Conservation (phyloP, 2,113 vertebrate species). For the Oreochromis spilurus region DNA sequence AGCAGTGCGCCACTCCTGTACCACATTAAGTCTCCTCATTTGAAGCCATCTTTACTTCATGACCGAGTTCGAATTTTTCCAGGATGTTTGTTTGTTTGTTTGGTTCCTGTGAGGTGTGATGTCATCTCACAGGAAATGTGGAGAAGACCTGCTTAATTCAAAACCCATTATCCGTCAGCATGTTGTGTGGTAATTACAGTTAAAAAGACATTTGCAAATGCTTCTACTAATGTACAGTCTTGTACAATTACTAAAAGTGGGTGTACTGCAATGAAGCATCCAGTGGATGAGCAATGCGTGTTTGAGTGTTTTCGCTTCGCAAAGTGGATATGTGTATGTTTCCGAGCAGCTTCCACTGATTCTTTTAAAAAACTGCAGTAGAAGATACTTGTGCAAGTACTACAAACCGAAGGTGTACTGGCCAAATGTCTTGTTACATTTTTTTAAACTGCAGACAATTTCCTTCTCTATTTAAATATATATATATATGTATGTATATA, state of each 20-base stretch:
- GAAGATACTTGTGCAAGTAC: background rate
- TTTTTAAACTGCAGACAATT: background rate
- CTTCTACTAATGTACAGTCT: background rate
- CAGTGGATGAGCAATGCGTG: background rate
- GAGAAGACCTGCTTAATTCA: background rate
- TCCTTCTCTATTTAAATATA: constrained; percentile 11
- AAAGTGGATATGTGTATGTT: background rate
- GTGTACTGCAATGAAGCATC: background rate
- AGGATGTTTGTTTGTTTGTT: background rate
- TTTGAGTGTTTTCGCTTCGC: background rate
- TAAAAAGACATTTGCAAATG: background rate
- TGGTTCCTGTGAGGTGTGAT: background rate
- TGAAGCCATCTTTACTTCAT: background rate
- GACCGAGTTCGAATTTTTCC: background rate
- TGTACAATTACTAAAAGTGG: background rate
- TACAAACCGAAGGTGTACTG: background rate
- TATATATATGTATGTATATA: background rate
- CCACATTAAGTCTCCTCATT: background rate
- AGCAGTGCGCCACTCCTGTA: background rate
- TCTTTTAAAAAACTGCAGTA: background rate
- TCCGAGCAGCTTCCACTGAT: background rate
- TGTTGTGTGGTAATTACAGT: background rate
- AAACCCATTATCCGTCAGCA: background rate
- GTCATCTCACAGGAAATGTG: background rate
- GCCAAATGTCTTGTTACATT: background rate